Base-by-base conservation (phyloP, 2,888 invertebrate species). In the Acleris laterana region DNA sequence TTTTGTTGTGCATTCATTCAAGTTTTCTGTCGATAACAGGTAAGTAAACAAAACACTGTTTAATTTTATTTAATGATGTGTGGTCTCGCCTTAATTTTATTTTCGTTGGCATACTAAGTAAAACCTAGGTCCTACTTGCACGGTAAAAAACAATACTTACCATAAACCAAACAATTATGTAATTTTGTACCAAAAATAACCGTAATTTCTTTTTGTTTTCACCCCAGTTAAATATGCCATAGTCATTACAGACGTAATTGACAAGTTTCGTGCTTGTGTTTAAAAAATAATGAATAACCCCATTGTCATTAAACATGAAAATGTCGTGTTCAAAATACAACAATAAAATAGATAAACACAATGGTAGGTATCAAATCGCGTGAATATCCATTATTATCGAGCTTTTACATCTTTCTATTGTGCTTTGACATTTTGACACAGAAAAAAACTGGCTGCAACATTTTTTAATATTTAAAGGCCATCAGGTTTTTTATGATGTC, bases 31-130 rank as follows among this genome's bases (percentile, higher is more conserved):
- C 62, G 48, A 53, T 49, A 55, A 71, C 76, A 89, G 90, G 90
- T 89, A 81, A 83, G 90, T 89, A 89, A 88, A 89, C 87, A 88
- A 83, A 79, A 74, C 68, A 61, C 62, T 66, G 59, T 63, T 63
- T 57, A 63, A 68, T 63, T 57, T 46, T n/a, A 38, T 38, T 38
- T 11, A 38, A 38, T 38, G 3, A 28, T 9, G 38, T 38, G 11
- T 38, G 13, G 13, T 38, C 13, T 38, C 11, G 7, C 28, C 32
- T 32, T 32, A 1, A 38, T 4, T 38, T 38, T 38, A 38, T 38
- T 13, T 1, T 11, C 11, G 3, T 38, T 38, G 38, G 38, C 38
- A 38, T 13, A 38, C 0, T 38, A 13, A 9, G 38, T 38, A 38
- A 38, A 13, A 13, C 6, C 46, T 17, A n/a, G 46, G 6, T 25